Base-by-base conservation (phyloP, 2,113 vertebrate species). In the Aptenodytes forsteri region DNA sequence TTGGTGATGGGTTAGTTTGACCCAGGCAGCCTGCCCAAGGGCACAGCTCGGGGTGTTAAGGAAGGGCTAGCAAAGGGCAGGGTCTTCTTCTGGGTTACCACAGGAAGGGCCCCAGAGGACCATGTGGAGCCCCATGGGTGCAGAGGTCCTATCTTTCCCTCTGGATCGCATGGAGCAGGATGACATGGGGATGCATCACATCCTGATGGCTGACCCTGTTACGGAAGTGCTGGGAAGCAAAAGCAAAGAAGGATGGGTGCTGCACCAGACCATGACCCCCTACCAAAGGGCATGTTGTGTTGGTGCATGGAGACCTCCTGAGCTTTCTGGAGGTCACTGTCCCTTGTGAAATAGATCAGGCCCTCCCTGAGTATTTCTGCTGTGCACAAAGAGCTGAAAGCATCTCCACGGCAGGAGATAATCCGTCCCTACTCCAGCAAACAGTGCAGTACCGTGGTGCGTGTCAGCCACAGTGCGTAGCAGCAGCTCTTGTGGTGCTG, bases 391-490 rank as follows among this genome's bases (percentile, higher is more conserved):
- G n/a, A 55, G 40, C 64, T 40, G 21, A 30, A 56, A 62, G 30
- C n/a, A 70, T 42, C 65, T 56, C 50, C 34, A 9, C 0, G 1
- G 52, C 38, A 83, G 58, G 56, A 88, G 40, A 6, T 7, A 26
- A 15, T 11, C 47, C 8, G 1, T 64, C 50, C 36, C 34, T 38
- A 30, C 5, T 9, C 13, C 50, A 34, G 70, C 22, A 62, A 36
- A 26, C 13, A 22, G 4, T 5, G 10, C 5, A 9, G 1, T 22
- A 36, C 56, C 34, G 23, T 4, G 2, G 23, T 14, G 14, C 2
- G 3, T 16, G 27, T 34, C 77, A 17, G 20, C 42, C 47, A 7
- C 3, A 11, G 26, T 15, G 40, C 3, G 6, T 12, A 25, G n/a
- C 40, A 40, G 38, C 29, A 46, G 71, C n/a, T 72, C 54, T 36